Conservation (phyloP, 2,113 vertebrate species). For the Octodon degus region DNA sequence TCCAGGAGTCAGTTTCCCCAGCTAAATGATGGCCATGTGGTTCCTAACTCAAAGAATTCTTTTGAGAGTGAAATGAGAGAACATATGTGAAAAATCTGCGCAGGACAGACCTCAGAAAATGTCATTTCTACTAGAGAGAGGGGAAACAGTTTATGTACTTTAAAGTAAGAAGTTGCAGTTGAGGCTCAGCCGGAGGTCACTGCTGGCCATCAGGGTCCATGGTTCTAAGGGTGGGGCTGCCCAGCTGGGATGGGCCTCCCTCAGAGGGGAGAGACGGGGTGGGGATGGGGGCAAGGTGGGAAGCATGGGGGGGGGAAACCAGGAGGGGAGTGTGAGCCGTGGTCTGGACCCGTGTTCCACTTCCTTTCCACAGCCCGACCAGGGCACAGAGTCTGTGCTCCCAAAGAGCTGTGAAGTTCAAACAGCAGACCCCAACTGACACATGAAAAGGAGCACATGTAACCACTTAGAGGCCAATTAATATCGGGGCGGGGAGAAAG, state of each 20-base stretch:
- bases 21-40: not conserved
- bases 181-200: not conserved
- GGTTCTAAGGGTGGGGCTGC: not conserved
- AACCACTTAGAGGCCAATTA: constrained; percentile 81
- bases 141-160: not conserved
- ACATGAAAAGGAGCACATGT: constrained; percentile 78
- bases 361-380: not conserved
- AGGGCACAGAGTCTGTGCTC: constrained; percentile 34
- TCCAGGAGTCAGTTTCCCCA: not conserved
- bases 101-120: not conserved
- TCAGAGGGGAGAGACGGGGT: fast-evolving
- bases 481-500: constrained; percentile 59
- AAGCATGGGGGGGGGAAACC: not conserved
- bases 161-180: not conserved
- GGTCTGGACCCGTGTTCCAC: not conserved
- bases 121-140: not conserved
- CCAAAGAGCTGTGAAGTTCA: constrained; percentile 76
- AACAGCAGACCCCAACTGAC: constrained; percentile 73
- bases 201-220: not conserved
- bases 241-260: not conserved
- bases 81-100: not conserved
- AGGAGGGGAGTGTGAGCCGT: not conserved
- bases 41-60: not conserved
- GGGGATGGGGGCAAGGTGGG: not conserved
- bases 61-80: constrained; percentile 13